Evolutionary conservation across 1,140 invertebrate species (phyloP).

Genomic region (Chrysoperla carnea): DNA sequence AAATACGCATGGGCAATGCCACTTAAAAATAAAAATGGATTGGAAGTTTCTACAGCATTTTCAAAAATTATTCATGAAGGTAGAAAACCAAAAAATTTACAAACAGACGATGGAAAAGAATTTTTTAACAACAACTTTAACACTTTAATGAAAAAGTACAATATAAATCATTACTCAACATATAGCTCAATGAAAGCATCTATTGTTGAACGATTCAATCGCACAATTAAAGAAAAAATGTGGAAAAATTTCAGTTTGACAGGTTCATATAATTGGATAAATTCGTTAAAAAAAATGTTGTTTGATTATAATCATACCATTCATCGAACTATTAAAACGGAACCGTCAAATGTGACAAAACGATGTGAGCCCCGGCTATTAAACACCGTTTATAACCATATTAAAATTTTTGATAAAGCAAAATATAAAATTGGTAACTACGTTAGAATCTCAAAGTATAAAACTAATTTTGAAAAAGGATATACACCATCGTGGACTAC

Average conservation of each 20-base stretch:
- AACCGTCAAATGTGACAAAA: too few relatives aligned
- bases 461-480: too few relatives aligned
- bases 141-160: conserved; percentile 15
- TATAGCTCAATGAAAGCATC: conserved; percentile 24
- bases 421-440: too few relatives aligned
- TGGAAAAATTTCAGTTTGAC: conserved; percentile 23
- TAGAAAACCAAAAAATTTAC: conserved; percentile 19
- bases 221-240: conserved; percentile 25
- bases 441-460: too few relatives aligned
- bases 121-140: conserved; percentile 22
- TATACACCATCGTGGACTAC: too few relatives aligned
- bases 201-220: conserved; percentile 26
- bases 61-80: conserved; percentile 12
- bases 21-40: conserved; percentile 22
- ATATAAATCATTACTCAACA: conserved; percentile 24
- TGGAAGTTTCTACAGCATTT: conserved; percentile 12
- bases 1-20: conserved; percentile 24
- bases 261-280: too few relatives aligned
- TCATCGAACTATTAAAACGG: too few relatives aligned
- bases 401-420: too few relatives aligned
- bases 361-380: too few relatives aligned
- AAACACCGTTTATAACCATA: too few relatives aligned
- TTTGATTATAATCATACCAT: too few relatives aligned
- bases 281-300: too few relatives aligned
- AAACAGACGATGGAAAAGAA: conserved; percentile 21